Percentiles rank a stretch among this genome's conserved stretches.
Conservation (phyloP, 1,140 invertebrate species). For the Cecropterus lyciades region DNA sequence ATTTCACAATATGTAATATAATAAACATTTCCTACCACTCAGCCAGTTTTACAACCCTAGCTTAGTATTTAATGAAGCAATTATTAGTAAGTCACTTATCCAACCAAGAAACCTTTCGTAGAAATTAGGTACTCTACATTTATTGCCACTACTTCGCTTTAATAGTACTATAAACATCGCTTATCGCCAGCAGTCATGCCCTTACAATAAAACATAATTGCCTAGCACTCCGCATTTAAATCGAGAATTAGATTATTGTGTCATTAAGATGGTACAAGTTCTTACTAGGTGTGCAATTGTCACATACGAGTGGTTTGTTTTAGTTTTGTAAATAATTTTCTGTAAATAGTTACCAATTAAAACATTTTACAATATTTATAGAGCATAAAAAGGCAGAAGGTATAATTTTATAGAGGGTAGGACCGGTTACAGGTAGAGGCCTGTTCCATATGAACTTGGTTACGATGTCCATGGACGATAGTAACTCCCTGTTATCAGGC, state of each 20-base stretch:
- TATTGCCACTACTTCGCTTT: slow-evolving; percentile 10
- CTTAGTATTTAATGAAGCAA: neutral
- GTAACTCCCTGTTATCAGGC: too few relatives aligned
- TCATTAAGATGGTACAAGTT: slow-evolving; percentile 14
- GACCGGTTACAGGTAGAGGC: too few relatives aligned
- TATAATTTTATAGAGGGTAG: too few relatives aligned
- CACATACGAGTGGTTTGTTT: neutral
- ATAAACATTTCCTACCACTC: neutral
- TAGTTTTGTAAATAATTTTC: too few relatives aligned
- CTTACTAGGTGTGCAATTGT: neutral
- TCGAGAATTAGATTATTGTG: slow-evolving; percentile 12
- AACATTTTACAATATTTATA: too few relatives aligned
- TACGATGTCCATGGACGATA: too few relatives aligned
- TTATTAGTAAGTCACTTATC: neutral
- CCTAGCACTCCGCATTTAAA: slow-evolving; percentile 28
- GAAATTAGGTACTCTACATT: slow-evolving; percentile 14
- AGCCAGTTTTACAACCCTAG: neutral
- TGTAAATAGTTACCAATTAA: too few relatives aligned
- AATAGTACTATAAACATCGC: slow-evolving; percentile 25
- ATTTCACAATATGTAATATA: neutral
- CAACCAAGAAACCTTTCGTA: slow-evolving; percentile 6
- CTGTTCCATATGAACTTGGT: too few relatives aligned
- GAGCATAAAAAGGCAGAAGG: too few relatives aligned
- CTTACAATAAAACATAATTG: slow-evolving; percentile 34
- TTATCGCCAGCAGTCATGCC: slow-evolving; percentile 24